Evolutionary conservation across 2,888 invertebrate genomes (phyloP), one percentile per base, ranked within the genome.

Genomic region (Carcina quercana): DNA sequence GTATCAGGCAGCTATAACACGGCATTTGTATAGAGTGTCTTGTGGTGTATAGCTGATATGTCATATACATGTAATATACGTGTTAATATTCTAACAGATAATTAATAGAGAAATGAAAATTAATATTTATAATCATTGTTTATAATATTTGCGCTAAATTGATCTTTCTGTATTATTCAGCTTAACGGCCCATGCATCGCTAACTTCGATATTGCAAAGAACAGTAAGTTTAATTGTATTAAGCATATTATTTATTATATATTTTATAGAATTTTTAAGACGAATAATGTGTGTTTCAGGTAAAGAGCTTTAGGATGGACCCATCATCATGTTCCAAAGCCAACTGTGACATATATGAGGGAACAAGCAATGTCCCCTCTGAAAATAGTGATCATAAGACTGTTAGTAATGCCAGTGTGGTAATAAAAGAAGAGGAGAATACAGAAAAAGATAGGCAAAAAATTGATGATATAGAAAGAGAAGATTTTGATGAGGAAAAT

Each of bases 401-500:
- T 75, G 76, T 73, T 47, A 65, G 50, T 40, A 51, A 60, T 32
- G 50, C 50, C 38, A 56, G 52, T 44, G 53, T 52, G 40, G 58
- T 37, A 31, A 63, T 64, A 13, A 59, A 53, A 34, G 49, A 52
- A 30, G 43, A 52, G 11, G 52, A 43, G 26, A 49, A 58, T 21
- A 54, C 54, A 30, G 59, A 50, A 48, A 55, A 51, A 47, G 58
- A 38, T 29, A 55, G 64, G 32, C 66, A 71, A 47, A 62, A 61
- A 35, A 79, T 79, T 34, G 83, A 84, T 32, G 75, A 80, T 24
- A 57, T 84, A 19, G 84, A 84, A 43, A 56, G 82, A 2, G 69
- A 76, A 37, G 84, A 84, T 39, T 84, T 82, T 22, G 80, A 82
- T 28, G 83, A 83, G 40, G 83, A 84, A 42, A 82, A 83, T 42